Evolutionary conservation across 2,113 vertebrate genomes (phyloP).

Genomic region (Castor canadensis): DNA sequence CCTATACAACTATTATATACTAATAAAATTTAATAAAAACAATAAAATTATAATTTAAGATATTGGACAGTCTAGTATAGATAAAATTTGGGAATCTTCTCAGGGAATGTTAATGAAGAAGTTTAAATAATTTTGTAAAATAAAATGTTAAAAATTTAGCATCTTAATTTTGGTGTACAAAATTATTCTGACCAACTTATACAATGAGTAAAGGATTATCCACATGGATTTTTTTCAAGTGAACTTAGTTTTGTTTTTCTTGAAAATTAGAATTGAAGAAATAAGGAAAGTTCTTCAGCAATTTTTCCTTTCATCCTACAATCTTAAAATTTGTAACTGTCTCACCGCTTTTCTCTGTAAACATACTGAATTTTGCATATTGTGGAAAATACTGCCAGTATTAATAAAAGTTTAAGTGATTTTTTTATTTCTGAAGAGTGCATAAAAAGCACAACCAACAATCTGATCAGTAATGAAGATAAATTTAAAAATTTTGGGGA

Average conservation of each 20-base stretch:
- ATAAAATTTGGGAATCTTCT: not conserved
- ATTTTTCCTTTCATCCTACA: conserved; percentile 12
- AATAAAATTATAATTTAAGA: not conserved
- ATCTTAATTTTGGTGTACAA: conserved; percentile 14
- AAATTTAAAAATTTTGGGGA: not conserved
- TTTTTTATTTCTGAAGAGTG: conserved; percentile 32
- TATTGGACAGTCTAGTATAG: not conserved
- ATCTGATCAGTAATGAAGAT: conserved; percentile 5
- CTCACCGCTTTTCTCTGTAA: conserved; percentile 11
- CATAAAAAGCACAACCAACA: not conserved
- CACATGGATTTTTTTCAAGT: conserved; percentile 22
- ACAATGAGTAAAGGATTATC: not conserved
- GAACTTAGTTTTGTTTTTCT: not conserved
- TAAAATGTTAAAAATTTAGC: not conserved
- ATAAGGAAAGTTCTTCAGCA: not conserved
- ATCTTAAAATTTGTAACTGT: conserved; percentile 5
- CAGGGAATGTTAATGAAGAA: conserved; percentile 9
- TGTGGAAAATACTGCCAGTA: conserved; percentile 14
- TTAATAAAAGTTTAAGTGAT: conserved; percentile 23
- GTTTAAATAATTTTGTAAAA: conserved; percentile 32
- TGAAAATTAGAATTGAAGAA: not conserved
- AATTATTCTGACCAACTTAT: conserved; percentile 31
- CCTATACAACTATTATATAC: too few species aligned
- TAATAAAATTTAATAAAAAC: not conserved
- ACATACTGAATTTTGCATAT: conserved; percentile 18